Conservation (phyloP, 1,140 invertebrate genomes). For the Drosophila equinoxialis region DNA sequence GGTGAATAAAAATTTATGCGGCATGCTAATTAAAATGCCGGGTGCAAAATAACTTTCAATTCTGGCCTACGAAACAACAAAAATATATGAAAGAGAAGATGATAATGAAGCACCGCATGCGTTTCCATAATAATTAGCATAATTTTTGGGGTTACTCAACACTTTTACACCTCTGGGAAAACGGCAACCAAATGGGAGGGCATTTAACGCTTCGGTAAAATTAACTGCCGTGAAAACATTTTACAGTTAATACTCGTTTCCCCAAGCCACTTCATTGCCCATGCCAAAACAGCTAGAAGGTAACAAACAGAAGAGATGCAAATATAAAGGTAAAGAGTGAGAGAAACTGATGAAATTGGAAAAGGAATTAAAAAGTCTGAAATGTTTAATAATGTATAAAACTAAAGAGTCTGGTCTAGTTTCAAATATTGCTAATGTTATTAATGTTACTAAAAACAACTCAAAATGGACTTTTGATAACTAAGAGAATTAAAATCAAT, state of each 20-base stretch:
- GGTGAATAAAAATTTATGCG: conserved; percentile 65
- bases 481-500: no score
- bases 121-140: conserved; percentile 76
- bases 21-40: conserved; percentile 77
- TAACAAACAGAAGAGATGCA: conserved; percentile 20
- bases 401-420: no score
- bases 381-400: no score
- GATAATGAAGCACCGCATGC: conserved; percentile 47
- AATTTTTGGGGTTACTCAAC: conserved; percentile 68
- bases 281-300: conserved; percentile 14
- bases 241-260: conserved; percentile 42
- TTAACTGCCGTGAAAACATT: conserved; percentile 79
- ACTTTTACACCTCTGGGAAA: conserved; percentile 69
- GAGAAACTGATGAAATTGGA: no score
- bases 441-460: no score
- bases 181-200: conserved; percentile 21
- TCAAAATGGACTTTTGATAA: no score
- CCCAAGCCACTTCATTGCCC: neutral
- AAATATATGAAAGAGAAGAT: neutral
- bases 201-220: conserved; percentile 79
- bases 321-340: no score
- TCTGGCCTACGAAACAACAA: conserved; percentile 8
- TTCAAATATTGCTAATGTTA: no score
- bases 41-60: conserved; percentile 71
- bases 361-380: no score